These are phyloP conservation scores for Scaptodrosophila latifasciaeformis DNA, from an alignment of 2,888 invertebrate genomes.

Conservation along the genomic window DNA sequence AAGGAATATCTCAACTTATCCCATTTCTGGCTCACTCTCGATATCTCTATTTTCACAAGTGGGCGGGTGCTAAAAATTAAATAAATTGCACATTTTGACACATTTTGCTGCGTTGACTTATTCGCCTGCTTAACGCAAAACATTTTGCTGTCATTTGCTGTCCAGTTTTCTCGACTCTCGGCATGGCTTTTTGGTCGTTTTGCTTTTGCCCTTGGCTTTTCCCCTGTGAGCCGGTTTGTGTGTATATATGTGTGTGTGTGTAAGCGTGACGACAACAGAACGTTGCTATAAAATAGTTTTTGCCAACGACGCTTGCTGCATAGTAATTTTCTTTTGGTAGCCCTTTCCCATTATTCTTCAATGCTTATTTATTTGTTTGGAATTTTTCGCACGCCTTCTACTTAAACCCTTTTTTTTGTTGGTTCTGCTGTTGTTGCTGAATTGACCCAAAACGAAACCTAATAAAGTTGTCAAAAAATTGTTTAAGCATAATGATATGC, in stretches of 20 bases:
- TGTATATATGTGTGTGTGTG: background rate
- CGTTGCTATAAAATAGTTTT: constrained; percentile 67
- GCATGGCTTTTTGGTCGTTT: constrained; percentile 1
- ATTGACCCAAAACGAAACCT: constrained; percentile 41
- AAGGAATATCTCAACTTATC: no score
- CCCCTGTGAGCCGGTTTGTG: constrained; percentile 13
- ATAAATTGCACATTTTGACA: constrained; percentile 73
- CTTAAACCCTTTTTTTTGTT: constrained; percentile 43
- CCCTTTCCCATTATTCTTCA: constrained; percentile 16
- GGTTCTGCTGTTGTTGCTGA: constrained; percentile 28
- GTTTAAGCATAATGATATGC: constrained; percentile 70
- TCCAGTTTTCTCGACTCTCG: no score
- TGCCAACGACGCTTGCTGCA: constrained; percentile 61
- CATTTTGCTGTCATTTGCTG: constrained; percentile 10
- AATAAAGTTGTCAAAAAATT: constrained; percentile 68
- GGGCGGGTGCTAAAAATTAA: constrained; percentile 57
- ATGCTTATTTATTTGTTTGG: constrained; percentile 65
- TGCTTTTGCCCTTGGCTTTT: constrained; percentile 34
- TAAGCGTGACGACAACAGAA: constrained; percentile 58
- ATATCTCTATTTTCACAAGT: no score
- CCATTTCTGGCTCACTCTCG: no score
- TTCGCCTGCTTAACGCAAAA: constrained; percentile 40
- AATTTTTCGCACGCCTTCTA: constrained; percentile 61
- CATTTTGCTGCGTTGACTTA: constrained; percentile 71
- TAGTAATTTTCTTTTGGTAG: constrained; percentile 47